These are phyloP conservation scores for Garra rufa DNA, from an alignment of 2,113 vertebrate genomes.

Conservation along the genomic window DNA sequence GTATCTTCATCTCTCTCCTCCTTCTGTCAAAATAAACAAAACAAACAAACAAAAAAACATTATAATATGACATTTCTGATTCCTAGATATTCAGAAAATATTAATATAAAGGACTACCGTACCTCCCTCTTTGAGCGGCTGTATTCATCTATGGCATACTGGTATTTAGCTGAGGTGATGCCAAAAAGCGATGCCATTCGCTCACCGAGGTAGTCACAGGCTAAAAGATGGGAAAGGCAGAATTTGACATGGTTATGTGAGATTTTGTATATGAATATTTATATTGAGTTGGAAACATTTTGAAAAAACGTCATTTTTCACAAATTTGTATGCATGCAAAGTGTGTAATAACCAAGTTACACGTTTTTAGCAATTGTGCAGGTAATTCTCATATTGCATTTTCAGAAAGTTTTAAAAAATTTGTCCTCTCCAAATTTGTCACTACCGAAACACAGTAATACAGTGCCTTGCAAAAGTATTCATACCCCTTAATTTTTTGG, in stretches of 20 bases:
- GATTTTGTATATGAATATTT: neutral
- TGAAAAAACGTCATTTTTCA: no score
- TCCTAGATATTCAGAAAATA: neutral
- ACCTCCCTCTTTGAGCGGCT: constrained; percentile 97
- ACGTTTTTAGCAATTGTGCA: no score
- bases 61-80: neutral
- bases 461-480: no score
- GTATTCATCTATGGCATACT: constrained; percentile 97
- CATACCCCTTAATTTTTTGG: no score
- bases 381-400: no score
- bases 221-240: constrained; percentile 68
- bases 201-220: constrained; percentile 96
- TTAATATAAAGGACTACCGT: neutral
- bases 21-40: constrained; percentile 70
- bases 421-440: no score
- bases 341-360: no score
- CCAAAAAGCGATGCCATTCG: constrained; percentile 94
- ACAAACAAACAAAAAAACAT: neutral
- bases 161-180: constrained; percentile 95
- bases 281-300: no score
- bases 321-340: no score
- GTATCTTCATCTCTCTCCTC: constrained; percentile 89
- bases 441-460: no score
- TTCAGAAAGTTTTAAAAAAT: no score
- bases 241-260: neutral